Evolutionary conservation across 2,888 invertebrate genomes (phyloP).

Genomic region (Nomada lathburiana): DNA sequence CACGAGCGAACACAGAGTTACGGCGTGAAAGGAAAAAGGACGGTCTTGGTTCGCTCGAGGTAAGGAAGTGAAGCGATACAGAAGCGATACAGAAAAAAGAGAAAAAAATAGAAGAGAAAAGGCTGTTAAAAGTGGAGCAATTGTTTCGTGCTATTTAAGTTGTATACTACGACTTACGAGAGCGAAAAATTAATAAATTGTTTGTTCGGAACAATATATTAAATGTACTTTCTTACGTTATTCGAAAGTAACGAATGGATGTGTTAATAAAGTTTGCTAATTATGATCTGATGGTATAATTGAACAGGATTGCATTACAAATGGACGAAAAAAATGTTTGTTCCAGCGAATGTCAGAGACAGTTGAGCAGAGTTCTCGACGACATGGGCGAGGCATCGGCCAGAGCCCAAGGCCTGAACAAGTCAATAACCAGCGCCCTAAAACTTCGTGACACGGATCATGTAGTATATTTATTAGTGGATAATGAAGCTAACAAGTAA

Average conservation of each 20-base stretch:
- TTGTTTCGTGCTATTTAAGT: slow-evolving; percentile 57
- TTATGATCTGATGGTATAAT: too few species aligned
- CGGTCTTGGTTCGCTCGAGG: neutral
- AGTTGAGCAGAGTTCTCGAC: slow-evolving; percentile 88
- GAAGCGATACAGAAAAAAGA: neutral
- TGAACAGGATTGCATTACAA: too few species aligned
- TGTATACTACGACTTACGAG: slow-evolving; percentile 33
- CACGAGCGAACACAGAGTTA: neutral
- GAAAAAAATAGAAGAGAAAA: slow-evolving; percentile 18
- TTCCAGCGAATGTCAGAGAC: slow-evolving; percentile 87
- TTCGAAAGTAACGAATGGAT: too few species aligned
- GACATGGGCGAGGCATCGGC: slow-evolving; percentile 91
- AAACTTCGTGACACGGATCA: slow-evolving; percentile 88
- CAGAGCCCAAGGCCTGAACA: slow-evolving; percentile 89
- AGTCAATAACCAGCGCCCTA: slow-evolving; percentile 90
- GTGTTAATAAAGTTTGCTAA: too few species aligned
- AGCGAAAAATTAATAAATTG: neutral
- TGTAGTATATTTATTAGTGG: slow-evolving; percentile 86
- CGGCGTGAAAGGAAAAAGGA: neutral
- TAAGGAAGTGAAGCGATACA: slow-evolving; percentile 8
- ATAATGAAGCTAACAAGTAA: slow-evolving; percentile 87
- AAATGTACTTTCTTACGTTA: too few species aligned
- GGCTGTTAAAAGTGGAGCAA: slow-evolving; percentile 54
- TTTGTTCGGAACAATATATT: neutral
- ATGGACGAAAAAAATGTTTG: neutral